A percentile compares a stretch with the other conserved stretches of the same genome.
phyloP scores from a whole-genome alignment of 2,888 invertebrate species.

The Tupiocoris notatus region DNA sequence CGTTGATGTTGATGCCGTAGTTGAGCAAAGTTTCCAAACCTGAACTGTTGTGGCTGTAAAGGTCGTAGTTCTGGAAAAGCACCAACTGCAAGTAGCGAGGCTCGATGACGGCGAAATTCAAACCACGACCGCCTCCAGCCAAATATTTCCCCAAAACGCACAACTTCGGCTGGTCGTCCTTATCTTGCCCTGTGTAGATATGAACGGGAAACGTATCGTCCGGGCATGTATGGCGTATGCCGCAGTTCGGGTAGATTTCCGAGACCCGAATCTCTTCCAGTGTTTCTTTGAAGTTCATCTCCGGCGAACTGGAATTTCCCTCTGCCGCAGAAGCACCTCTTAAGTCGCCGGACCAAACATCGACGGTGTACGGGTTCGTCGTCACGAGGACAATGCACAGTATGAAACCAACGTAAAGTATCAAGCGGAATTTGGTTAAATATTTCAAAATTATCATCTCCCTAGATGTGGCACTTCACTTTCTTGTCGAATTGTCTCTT shows the following conservation, averaged over 20 bases:
- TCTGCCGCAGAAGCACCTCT: constrained; percentile 1
- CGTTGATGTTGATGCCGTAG: constrained; percentile 52
- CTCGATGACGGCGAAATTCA: constrained; percentile 58
- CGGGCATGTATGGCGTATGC: constrained; percentile 54
- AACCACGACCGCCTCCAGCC: constrained; percentile 58
- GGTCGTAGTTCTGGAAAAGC: constrained; percentile 58
- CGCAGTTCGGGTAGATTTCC: constrained; percentile 55
- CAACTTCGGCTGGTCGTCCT: constrained; percentile 57
- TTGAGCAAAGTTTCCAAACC: constrained; percentile 52
- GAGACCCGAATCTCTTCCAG: constrained; percentile 47
- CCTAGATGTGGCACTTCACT: neutral
- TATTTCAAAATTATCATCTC: constrained; percentile 40
- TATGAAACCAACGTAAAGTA: constrained; percentile 38
- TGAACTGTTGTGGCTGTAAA: constrained; percentile 55
- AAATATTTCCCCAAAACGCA: constrained; percentile 58
- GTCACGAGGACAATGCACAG: constrained; percentile 35
- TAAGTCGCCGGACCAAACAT: constrained; percentile 25
- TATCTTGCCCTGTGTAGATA: constrained; percentile 57
- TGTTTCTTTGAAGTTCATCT: constrained; percentile 6
- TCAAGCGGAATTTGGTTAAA: constrained; percentile 39
- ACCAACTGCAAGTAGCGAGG: constrained; percentile 54
- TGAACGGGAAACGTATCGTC: constrained; percentile 55
- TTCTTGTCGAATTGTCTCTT: neutral
- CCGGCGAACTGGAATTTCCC: constrained; percentile 18
- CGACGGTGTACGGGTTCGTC: constrained; percentile 35